Base-by-base conservation (phyloP, 2,113 vertebrate species). In the Pituophis catenifer region DNA sequence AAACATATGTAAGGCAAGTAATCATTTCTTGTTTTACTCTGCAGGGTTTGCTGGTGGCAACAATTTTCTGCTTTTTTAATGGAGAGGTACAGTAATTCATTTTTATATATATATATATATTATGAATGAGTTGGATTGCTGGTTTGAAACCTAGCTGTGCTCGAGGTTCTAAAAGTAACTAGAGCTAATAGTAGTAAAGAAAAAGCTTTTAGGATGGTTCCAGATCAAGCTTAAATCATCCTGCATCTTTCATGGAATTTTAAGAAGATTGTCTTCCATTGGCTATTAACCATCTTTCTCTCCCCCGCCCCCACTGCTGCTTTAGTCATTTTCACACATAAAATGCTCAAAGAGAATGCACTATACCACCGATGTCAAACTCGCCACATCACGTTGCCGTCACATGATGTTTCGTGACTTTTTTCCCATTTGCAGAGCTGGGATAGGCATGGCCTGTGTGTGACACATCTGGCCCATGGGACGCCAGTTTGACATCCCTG, bases 31-130 rank as follows among this genome's bases (percentile, higher is more conserved):
- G 85, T 94, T 97, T 96, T 95, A 21, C 97, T 97, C 97, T 93
- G 29, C 97, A 99, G 99, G 99, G 99, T 90, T 97, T 99, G 70
- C 97, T 99, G 94, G 99, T 99, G 95, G 98, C 99, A 93, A 99
- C 99, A 23, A 99, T 99, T 96, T 99, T 99, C 98, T 99, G 99
- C 97, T 99, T 99, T 97, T 99, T 99, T 96, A 99, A 99, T 81
- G 99, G 99, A 94, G 99, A 99, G 98, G 99, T 99, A 99, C 94
- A 91, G 94, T 93, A 95, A 91, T 38, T 54, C 0, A n/a, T 94
- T 19, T 94, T 62, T 88, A 44, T 44, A 44, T 44, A 44, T 38
- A 38, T 38, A 38, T 44, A 44, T 44, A 44, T 3, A 44, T 44
- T 44, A 44, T 0, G 10, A 26, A 89, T 1, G 24, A 19, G 75